Base-by-base conservation (phyloP, 2,888 invertebrate species). In the Bimastos eiseni region DNA sequence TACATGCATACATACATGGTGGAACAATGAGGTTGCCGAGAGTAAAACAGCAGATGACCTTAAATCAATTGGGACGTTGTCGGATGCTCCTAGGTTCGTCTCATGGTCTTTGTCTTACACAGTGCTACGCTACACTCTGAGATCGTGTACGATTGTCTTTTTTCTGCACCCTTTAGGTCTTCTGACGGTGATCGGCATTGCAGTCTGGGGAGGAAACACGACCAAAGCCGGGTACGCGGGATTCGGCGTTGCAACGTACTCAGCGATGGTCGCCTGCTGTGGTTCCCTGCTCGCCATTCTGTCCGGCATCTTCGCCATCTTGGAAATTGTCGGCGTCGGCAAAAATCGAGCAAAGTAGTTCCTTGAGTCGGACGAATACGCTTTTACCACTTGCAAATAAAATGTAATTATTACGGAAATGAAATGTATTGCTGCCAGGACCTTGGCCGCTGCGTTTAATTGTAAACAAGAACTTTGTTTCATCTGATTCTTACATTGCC, bases 121-220 rank as follows among this genome's bases (percentile, higher is more conserved):
- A n/a, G 1, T n/a, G n/a, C n/a, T 30, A 11, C 70, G 11, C n/a
- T n/a, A n/a, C n/a, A 70, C 30, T 70, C 11, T n/a, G 30, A 24
- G 3, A n/a, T n/a, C 30, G 30, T 70, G 6, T 70, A 70, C 24
- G 33, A 5, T n/a, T 37, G 30, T 83, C 21, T 30, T 37, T 83
- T 37, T 88, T 13, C 17, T 88, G 8, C 17, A 5, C n/a, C n/a
- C 34, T 84, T 0, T 49, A 91, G 91, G 91, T 41, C 36, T 91
- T 19, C 89, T 89, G 37, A 49, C 88, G 37, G 49, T 91, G 19
- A 90, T 90, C n/a, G 91, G 86, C 5, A 70, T 91, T 19, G 90
- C 86, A 30, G 34, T 91, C n/a, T 91, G 91, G 91, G 91, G 90
- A 49, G 91, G 90, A 19, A 21, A 86, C 36, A 21, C n/a, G 36